Percentiles rank a stretch among this genome's conserved stretches.
Evolutionary conservation across 2,888 invertebrate species (phyloP).

Genomic region (Machimus atricapillus): DNA sequence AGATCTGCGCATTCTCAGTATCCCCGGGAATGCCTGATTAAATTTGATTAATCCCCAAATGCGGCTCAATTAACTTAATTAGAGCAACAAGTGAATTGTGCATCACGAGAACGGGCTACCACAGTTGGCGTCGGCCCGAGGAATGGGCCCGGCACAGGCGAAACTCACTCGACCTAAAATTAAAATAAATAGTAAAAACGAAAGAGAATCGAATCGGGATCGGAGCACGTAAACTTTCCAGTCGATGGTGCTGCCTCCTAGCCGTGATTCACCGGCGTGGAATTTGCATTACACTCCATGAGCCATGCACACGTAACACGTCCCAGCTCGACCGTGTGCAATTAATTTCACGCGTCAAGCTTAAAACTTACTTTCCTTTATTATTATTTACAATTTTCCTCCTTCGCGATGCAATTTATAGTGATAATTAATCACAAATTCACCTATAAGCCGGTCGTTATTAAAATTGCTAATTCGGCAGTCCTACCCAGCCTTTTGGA

Average conservation of each 20-base stretch:
- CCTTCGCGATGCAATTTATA: neutral
- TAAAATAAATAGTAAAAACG: neutral
- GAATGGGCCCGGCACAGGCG: neutral
- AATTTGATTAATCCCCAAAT: neutral
- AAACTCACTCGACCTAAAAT: slow-evolving; percentile 6
- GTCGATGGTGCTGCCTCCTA: neutral
- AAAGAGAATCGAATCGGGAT: slow-evolving; percentile 9
- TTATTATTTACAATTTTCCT: neutral
- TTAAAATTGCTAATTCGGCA: neutral
- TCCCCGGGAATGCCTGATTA: neutral
- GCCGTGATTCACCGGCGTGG: slow-evolving; percentile 13
- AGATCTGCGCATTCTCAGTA: neutral
- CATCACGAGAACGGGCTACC: neutral
- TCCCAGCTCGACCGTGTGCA: neutral
- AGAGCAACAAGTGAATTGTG: slow-evolving; percentile 19
- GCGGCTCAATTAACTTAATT: slow-evolving; percentile 16
- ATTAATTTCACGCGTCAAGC: slow-evolving; percentile 12
- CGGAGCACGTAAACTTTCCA: slow-evolving; percentile 34
- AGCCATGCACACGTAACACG: neutral
- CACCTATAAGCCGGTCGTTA: neutral
- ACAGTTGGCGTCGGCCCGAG: neutral
- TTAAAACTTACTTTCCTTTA: slow-evolving; percentile 8
- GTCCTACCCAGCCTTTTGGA: neutral
- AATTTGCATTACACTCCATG: slow-evolving; percentile 21
- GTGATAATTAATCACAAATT: slow-evolving; percentile 3